Percentiles rank a stretch among this genome's conserved stretches.
Conservation (phyloP, 2,113 vertebrate genomes). For the Strigops habroptila region DNA sequence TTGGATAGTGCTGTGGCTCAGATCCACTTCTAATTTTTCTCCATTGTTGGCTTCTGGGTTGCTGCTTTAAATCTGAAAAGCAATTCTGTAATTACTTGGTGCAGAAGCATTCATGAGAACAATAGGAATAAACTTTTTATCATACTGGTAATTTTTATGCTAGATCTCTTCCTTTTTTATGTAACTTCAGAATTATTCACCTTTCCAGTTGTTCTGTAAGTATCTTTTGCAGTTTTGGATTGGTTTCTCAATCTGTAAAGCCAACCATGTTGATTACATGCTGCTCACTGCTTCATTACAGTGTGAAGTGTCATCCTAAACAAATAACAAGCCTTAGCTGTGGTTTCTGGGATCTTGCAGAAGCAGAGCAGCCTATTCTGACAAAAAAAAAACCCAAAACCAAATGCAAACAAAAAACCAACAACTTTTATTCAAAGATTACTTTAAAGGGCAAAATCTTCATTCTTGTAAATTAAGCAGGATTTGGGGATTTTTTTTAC, state of each 20-base stretch:
- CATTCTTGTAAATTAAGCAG: neutral
- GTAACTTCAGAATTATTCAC: neutral
- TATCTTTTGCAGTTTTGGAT: neutral
- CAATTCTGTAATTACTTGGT: neutral
- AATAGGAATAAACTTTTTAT: neutral
- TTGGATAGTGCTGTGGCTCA: neutral
- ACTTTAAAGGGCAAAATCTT: neutral
- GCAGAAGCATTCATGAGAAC: constrained; percentile 1
- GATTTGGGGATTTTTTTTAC: neutral
- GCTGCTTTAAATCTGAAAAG: constrained; percentile 19
- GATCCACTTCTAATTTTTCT: neutral
- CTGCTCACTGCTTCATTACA: neutral
- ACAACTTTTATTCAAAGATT: neutral
- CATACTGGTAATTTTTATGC: neutral
- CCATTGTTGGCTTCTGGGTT: neutral
- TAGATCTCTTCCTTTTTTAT: neutral
- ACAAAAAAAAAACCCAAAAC: neutral
- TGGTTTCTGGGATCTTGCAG: neutral
- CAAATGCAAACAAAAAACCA: neutral
- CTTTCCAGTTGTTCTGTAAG: neutral
- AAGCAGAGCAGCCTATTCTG: neutral
- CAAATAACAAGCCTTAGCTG: neutral
- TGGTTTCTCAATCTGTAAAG: neutral
- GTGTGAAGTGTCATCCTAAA: neutral
- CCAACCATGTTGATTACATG: neutral